A percentile compares a stretch with the other conserved stretches of the same genome.
Evolutionary conservation across 64 coral and sea anemone species (phyloP).

Genomic region (Montipora efflorescens): DNA sequence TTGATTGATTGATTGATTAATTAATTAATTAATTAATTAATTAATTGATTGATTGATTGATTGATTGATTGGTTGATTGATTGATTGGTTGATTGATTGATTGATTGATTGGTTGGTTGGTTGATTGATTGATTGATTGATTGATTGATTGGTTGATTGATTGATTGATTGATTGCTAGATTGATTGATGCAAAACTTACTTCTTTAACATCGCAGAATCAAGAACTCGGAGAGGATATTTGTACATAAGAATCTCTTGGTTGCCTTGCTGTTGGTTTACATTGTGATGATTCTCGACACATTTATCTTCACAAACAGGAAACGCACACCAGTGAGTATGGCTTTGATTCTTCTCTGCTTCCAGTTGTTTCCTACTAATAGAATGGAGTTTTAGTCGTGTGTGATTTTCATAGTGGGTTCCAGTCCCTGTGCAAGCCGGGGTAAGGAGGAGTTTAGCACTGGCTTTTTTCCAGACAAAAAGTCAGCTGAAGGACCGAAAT

Average conservation of each 20-base stretch:
- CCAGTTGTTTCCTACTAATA: too few relatives aligned
- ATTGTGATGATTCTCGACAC: slow-evolving; percentile 39
- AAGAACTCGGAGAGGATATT: slow-evolving; percentile 36
- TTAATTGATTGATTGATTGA: not conserved
- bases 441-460: too few relatives aligned
- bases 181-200: not conserved
- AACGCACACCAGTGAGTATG: slow-evolving; percentile 26
- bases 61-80: not conserved
- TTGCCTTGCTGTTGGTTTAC: slow-evolving; percentile 32
- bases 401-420: too few relatives aligned
- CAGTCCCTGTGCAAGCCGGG: too few relatives aligned
- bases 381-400: too few relatives aligned
- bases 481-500: too few relatives aligned
- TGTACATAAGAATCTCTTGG: slow-evolving; percentile 39
- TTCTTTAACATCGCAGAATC: not conserved
- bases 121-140: not conserved
- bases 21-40: not conserved
- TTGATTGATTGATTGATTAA: too few relatives aligned
- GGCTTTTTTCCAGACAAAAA: too few relatives aligned
- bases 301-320: slow-evolving; percentile 35
- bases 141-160: not conserved
- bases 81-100: not conserved
- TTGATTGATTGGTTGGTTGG: not conserved
- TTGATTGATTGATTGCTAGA: not conserved
- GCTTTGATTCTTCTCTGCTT: not conserved